These are phyloP conservation scores for Capreolus pygargus DNA, from an alignment of 2,113 vertebrate species.

Conservation along the genomic window DNA sequence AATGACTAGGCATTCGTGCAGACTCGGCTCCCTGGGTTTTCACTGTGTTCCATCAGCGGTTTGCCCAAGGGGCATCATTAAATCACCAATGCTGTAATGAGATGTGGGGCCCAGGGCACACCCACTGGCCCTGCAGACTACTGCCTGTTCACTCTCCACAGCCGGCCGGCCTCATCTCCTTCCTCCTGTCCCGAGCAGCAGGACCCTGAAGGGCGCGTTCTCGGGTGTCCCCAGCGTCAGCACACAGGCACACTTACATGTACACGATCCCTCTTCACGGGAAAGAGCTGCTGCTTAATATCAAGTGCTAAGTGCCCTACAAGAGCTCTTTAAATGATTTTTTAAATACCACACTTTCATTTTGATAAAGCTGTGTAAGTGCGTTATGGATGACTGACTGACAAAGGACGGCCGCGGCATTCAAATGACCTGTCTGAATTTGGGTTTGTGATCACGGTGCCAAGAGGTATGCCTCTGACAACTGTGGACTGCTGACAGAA, in stretches of 20 bases:
- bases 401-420: fast-evolving
- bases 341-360: neutral
- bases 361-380: neutral
- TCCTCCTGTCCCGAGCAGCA: neutral
- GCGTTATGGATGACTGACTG: neutral
- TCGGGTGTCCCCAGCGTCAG: neutral
- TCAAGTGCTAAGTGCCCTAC: neutral
- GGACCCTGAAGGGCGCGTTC: neutral
- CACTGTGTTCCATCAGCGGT: neutral
- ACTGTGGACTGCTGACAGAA: neutral
- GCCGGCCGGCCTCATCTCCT: neutral
- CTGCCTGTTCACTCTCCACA: neutral
- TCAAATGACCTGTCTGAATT: neutral
- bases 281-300: neutral
- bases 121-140: neutral
- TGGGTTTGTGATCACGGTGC: neutral
- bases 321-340: neutral
- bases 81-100: neutral
- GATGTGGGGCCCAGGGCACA: neutral
- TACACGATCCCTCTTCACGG: neutral
- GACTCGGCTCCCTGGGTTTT: neutral
- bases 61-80: neutral
- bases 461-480: neutral
- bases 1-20: neutral
- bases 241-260: neutral